Evolutionary conservation across 2,888 invertebrate species (phyloP).

Genomic region (Acronicta leporina): DNA sequence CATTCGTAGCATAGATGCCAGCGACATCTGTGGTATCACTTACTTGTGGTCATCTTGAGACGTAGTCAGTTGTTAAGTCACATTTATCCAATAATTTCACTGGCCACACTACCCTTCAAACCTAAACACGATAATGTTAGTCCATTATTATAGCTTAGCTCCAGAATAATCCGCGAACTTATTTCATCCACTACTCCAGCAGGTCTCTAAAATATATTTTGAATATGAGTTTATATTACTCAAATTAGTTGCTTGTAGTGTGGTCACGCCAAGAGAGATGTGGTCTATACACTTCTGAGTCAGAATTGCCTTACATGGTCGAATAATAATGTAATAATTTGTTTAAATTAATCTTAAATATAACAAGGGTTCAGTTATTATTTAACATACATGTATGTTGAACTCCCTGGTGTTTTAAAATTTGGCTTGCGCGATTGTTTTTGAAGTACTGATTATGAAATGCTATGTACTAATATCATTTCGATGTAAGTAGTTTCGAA

Average conservation of each 20-base stretch:
- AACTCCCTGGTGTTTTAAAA: conserved; percentile 39
- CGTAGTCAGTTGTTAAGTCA: no score
- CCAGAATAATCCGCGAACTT: no score
- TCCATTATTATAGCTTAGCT: no score
- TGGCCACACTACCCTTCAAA: no score
- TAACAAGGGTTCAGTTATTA: conserved; percentile 28
- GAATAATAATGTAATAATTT: conserved; percentile 16
- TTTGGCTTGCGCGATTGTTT: conserved; percentile 22
- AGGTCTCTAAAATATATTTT: no score
- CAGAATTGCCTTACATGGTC: conserved; percentile 2
- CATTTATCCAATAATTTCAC: no score
- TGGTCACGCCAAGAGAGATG: conserved; percentile 15
- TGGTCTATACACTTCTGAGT: conserved; percentile 11
- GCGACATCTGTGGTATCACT: no score
- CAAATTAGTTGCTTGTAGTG: background rate
- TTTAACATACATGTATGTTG: conserved; percentile 3
- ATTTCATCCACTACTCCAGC: no score
- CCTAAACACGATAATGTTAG: no score
- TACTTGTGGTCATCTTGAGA: no score
- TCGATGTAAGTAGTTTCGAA: conserved; percentile 18
- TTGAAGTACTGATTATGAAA: conserved; percentile 25
- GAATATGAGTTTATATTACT: background rate
- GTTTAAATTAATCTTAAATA: conserved; percentile 13
- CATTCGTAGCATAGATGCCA: no score
- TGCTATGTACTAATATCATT: conserved; percentile 18